Conservation (phyloP, 2,797 vertebrate genomes). For the Lutra lutra region DNA sequence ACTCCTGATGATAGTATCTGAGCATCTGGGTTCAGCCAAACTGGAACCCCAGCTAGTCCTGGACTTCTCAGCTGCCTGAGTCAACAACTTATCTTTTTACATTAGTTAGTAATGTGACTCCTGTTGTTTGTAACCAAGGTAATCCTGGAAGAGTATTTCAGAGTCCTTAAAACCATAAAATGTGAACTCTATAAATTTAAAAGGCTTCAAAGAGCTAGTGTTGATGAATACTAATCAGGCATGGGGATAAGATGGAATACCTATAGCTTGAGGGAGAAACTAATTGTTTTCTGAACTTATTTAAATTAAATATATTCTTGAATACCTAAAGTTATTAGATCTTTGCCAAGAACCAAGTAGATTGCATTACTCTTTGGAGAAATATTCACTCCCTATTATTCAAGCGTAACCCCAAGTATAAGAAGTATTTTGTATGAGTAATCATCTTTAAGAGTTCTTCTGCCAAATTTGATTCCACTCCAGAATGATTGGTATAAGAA, state of each 20-base stretch:
- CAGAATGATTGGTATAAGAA: not conserved
- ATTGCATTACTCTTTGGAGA: not conserved
- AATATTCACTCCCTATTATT: not conserved
- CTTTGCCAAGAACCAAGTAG: not conserved
- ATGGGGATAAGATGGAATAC: not conserved
- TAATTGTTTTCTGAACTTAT: not conserved
- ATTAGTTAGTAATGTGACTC: not conserved
- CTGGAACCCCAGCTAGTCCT: not conserved
- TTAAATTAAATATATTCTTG: not conserved
- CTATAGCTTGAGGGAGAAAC: not conserved
- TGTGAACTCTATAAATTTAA: not conserved
- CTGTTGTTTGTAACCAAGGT: not conserved
- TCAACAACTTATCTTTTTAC: not conserved
- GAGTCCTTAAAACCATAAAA: not conserved
- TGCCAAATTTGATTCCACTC: not conserved
- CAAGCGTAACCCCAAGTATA: not conserved
- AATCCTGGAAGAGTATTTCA: not conserved
- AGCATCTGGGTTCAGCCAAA: not conserved
- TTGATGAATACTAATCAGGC: not conserved
- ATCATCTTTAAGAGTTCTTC: not conserved
- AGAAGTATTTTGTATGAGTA: not conserved
- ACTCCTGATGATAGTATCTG: not conserved
- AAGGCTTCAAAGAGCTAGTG: not conserved
- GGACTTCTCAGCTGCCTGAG: not conserved
- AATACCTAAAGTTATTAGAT: not conserved